Evolutionary conservation across 2,797 vertebrate genomes (phyloP), one percentile per base, ranked within the genome.

Genomic region (Lepus oiostolus): DNA sequence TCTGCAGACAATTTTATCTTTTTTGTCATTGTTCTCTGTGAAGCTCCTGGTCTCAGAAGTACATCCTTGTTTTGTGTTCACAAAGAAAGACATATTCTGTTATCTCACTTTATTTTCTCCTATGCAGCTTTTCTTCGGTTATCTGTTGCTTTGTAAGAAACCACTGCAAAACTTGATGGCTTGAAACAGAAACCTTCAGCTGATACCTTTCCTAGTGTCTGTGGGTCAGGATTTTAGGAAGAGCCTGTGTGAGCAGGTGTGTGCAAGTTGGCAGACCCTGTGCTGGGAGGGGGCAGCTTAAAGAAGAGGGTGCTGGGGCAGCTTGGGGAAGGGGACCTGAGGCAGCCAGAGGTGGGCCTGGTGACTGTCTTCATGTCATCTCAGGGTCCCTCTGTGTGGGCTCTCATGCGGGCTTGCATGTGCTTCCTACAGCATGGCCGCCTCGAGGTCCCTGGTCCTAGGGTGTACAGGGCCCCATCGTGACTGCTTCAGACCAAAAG

Each of bases 41-140:
- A 91, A 96, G 74, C 47, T 93, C 47, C 28, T 94, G 1, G 88
- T 96, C 85, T 86, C 91, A 67, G 62, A 79, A 80, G 63, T 38
- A 81, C 0, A 0, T 92, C 80, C 96, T 88, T 96, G 93, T 93
- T 52, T 50, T 86, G n/a, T 70, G 80, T 85, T 38, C 50, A 77
- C 4, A 2, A 32, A 58, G 14, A 58, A 17, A 21, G 54, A 58
- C 54, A 58, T 21, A 58, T 91, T 87, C 72, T 67, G 14, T 47
- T 52, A 17, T 65, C 60, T 95, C 22, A n/a, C 83, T 85, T 90
- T 70, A 28, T 82, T 94, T 95, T 76, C 54, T 38, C 16, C 81
- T 17, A 4, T 5, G 2, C 30, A 68, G 47, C 0, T 32, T 88
- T 32, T 85, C 50, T 85, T 50, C 38, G 11, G 7, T 79, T 77